Evolutionary conservation across 2,888 invertebrate species (phyloP).

Genomic region (Nezara viridula): DNA sequence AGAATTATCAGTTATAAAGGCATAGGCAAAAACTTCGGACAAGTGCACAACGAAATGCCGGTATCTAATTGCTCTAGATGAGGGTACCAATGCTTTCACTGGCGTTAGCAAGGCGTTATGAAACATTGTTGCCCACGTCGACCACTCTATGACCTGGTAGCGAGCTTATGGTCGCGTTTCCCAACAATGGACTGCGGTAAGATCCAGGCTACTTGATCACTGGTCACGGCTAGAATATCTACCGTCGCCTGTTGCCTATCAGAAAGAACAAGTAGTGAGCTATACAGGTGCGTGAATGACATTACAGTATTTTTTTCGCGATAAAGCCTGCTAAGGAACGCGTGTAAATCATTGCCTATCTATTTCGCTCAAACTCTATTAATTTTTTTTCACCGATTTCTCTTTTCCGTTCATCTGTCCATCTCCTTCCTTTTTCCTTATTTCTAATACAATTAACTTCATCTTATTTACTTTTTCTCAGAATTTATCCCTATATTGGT

Average conservation of each 20-base stretch:
- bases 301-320: no score
- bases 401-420: no score
- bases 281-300: not conserved
- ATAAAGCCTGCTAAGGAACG: no score
- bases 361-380: no score
- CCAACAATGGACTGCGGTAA: not conserved
- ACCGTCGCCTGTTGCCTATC: no score
- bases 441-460: no score
- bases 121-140: not conserved
- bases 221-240: not conserved
- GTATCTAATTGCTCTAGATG: not conserved
- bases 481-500: no score
- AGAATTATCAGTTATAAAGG: not conserved
- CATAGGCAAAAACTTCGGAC: not conserved
- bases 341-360: no score
- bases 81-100: not conserved
- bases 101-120: not conserved
- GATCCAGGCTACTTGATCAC: not conserved
- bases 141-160: not conserved
- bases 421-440: no score
- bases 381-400: no score
- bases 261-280: not conserved
- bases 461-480: no score
- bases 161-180: not conserved
- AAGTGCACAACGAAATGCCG: not conserved